Conservation (phyloP, 30 jellyfish, hydroid and myxozoan species). For the Hydractinia echinata region DNA sequence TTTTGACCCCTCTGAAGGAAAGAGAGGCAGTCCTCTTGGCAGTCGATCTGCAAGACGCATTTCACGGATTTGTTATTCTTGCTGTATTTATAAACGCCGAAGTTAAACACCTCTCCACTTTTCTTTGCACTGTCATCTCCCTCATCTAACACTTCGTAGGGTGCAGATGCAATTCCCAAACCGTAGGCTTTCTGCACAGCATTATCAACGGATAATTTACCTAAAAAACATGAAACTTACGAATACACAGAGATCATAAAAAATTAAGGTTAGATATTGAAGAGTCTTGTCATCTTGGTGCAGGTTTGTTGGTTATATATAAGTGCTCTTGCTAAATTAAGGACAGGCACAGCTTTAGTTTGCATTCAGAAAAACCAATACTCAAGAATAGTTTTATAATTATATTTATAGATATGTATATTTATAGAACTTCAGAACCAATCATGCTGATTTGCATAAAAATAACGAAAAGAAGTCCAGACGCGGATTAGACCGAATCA, state of each 20-base stretch:
- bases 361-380: too few relatives aligned
- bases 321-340: too few relatives aligned
- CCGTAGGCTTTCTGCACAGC: slow-evolving; percentile 77
- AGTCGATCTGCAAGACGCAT: slow-evolving; percentile 81
- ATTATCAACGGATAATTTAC: slow-evolving; percentile 67
- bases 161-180: slow-evolving; percentile 76
- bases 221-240: not conserved
- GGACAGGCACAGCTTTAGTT: too few relatives aligned
- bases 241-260: not conserved
- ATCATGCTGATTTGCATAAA: too few relatives aligned
- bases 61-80: slow-evolving; percentile 53
- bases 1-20: slow-evolving; percentile 62
- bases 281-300: too few relatives aligned
- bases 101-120: slow-evolving; percentile 56
- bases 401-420: too few relatives aligned
- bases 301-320: too few relatives aligned
- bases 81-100: slow-evolving; percentile 74
- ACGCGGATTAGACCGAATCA: too few relatives aligned
- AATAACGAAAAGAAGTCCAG: too few relatives aligned
- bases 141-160: slow-evolving; percentile 47
- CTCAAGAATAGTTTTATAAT: too few relatives aligned
- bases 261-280: too few relatives aligned
- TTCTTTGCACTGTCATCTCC: not conserved
- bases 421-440: too few relatives aligned
- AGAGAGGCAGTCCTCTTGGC: slow-evolving; percentile 70